Evolutionary conservation across 1,140 invertebrate species (phyloP).

Genomic region (Lysiphlebus fabarum): DNA sequence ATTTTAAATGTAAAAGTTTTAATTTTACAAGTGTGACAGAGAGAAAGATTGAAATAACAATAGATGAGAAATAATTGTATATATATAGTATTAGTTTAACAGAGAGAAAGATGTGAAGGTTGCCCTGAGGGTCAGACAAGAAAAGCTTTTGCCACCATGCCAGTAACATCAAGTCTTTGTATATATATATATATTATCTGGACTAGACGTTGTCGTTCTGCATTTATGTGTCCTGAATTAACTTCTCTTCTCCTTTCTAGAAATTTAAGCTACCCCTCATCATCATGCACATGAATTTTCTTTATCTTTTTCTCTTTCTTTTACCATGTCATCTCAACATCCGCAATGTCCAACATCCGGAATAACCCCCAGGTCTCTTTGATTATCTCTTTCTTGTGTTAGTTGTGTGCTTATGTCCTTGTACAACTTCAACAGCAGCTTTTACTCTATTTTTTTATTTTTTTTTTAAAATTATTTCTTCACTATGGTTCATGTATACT

Average conservation of each 20-base stretch:
- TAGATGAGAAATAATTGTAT: neutral
- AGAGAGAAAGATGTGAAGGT: neutral
- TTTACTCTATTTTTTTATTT: neutral
- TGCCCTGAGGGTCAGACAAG: conserved; percentile 2
- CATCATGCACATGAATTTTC: conserved; percentile 3
- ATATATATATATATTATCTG: neutral
- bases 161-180: conserved; percentile 15
- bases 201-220: conserved; percentile 19
- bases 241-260: conserved; percentile 21
- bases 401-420: neutral
- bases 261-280: neutral
- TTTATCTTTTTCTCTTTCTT: neutral
- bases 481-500: neutral
- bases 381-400: neutral
- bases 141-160: conserved; percentile 5
- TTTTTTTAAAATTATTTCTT: neutral
- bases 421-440: neutral
- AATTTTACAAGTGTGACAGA: no score
- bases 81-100: neutral
- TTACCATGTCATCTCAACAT: neutral
- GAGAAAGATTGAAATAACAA: no score
- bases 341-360: conserved; percentile 20
- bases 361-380: conserved; percentile 12
- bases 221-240: conserved; percentile 34
- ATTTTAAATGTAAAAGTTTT: no score